Percentiles rank a stretch among this genome's conserved stretches.
These are phyloP conservation scores for Ochotona princeps DNA, from an alignment of 2,113 vertebrate genomes.

Conservation along the genomic window DNA sequence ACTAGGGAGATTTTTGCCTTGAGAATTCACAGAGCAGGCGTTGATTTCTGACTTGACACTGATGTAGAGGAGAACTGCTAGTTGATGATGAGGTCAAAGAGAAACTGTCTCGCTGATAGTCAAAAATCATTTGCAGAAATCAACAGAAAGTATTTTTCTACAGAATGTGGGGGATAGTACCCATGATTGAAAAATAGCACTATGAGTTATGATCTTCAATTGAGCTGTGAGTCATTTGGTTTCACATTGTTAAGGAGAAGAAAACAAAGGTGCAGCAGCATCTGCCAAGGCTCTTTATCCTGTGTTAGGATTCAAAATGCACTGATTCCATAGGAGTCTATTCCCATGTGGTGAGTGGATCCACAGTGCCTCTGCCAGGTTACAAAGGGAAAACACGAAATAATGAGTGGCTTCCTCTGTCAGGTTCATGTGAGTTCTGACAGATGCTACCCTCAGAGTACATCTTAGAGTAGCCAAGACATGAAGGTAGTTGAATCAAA, in stretches of 20 bases:
- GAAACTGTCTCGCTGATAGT: not conserved
- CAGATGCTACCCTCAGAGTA: not conserved
- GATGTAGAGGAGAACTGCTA: not conserved
- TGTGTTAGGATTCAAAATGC: not conserved
- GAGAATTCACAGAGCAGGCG: not conserved
- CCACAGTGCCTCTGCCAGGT: rapidly evolving
- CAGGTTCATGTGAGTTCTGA: rapidly evolving
- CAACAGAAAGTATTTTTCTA: not conserved
- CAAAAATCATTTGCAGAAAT: not conserved
- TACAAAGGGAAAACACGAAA: not conserved
- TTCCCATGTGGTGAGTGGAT: rapidly evolving
- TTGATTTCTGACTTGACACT: not conserved
- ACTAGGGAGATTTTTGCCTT: not conserved
- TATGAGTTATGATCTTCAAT: not conserved
- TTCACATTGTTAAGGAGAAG: not conserved
- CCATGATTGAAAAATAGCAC: not conserved
- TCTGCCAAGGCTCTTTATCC: too few relatives aligned
- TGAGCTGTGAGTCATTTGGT: not conserved
- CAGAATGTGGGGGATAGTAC: not conserved
- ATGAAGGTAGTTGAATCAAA: not conserved
- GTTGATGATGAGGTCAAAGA: not conserved
- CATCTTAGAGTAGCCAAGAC: not conserved
- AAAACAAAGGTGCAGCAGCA: not conserved
- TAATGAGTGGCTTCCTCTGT: not conserved
- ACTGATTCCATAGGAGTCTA: not conserved